A percentile compares a stretch with the other conserved stretches of the same genome.
phyloP scores from a whole-genome alignment of 2,113 vertebrate species.

The Procavia capensis region DNA sequence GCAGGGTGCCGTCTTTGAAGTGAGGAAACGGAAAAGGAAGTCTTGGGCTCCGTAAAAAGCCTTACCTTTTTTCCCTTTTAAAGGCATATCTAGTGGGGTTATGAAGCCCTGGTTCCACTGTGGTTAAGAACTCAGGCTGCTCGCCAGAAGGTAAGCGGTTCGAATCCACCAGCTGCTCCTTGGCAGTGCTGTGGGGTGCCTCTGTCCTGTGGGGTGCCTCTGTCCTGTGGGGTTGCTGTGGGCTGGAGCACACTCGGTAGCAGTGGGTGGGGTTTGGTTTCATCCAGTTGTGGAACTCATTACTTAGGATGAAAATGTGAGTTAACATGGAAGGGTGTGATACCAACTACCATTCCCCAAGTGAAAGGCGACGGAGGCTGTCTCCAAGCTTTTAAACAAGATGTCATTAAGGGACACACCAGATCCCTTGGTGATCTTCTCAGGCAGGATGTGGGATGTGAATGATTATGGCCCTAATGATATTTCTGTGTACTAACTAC shows the following conservation, averaged over 20 bases:
- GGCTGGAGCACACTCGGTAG: no score
- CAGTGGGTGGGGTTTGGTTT: no score
- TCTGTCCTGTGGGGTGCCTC: no score
- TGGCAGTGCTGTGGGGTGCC: no score
- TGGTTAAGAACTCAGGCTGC: no score
- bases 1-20: not conserved
- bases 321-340: not conserved
- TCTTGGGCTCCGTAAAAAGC: not conserved
- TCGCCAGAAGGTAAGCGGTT: no score
- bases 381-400: slow-evolving; percentile 4
- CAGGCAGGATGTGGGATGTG: not conserved
- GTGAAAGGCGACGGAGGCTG: not conserved
- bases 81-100: no score
- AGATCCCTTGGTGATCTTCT: slow-evolving; percentile 32
- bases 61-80: not conserved
- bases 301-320: not conserved
- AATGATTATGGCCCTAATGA: not conserved
- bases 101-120: no score
- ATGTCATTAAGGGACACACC: not conserved
- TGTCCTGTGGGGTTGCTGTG: no score
- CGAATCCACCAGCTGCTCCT: no score
- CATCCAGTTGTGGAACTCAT: slow-evolving; percentile 16
- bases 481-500: not conserved
- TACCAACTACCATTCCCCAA: not conserved
- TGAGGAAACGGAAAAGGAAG: not conserved